These are phyloP conservation scores for Andrena dorsata DNA, from an alignment of 2,888 invertebrate species.

Conservation along the genomic window DNA sequence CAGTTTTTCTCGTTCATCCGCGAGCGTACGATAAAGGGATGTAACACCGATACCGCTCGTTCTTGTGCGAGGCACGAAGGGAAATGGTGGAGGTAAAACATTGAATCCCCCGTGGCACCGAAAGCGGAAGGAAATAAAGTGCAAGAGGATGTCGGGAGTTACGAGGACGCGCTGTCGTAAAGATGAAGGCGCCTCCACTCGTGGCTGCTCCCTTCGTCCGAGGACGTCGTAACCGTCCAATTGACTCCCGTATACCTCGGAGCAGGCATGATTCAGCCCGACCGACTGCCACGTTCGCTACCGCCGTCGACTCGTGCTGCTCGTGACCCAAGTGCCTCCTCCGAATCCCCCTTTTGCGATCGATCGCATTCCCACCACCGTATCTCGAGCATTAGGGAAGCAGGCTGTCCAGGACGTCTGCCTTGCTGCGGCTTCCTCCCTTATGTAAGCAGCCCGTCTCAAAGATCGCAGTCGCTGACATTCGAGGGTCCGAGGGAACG, in stretches of 20 bases:
- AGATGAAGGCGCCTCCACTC: constrained; percentile 75
- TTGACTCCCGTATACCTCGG: constrained; percentile 74
- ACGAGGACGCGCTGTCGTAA: constrained; percentile 77
- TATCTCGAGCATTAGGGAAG: constrained; percentile 53
- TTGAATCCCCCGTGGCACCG: constrained; percentile 27
- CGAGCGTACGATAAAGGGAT: constrained; percentile 63
- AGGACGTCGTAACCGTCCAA: constrained; percentile 74
- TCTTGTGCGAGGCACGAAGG: constrained; percentile 50
- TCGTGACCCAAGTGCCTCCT: constrained; percentile 75
- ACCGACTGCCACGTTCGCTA: constrained; percentile 68
- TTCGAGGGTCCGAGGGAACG: too few species aligned
- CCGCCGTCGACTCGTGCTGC: constrained; percentile 75
- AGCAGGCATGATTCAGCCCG: constrained; percentile 73
- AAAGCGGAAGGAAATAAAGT: constrained; percentile 49
- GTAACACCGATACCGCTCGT: constrained; percentile 67
- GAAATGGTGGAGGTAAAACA: constrained; percentile 24
- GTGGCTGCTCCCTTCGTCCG: constrained; percentile 68
- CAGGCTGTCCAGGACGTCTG: constrained; percentile 29
- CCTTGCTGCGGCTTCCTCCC: not conserved
- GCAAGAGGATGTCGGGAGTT: constrained; percentile 68
- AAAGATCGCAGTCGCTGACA: too few species aligned
- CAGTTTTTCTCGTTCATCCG: not conserved
- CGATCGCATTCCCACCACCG: constrained; percentile 62
- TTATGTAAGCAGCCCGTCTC: too few species aligned
- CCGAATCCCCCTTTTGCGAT: constrained; percentile 64